These are phyloP conservation scores for Sandelia bainsii DNA, from an alignment of 2,797 vertebrate species.

Conservation along the genomic window DNA sequence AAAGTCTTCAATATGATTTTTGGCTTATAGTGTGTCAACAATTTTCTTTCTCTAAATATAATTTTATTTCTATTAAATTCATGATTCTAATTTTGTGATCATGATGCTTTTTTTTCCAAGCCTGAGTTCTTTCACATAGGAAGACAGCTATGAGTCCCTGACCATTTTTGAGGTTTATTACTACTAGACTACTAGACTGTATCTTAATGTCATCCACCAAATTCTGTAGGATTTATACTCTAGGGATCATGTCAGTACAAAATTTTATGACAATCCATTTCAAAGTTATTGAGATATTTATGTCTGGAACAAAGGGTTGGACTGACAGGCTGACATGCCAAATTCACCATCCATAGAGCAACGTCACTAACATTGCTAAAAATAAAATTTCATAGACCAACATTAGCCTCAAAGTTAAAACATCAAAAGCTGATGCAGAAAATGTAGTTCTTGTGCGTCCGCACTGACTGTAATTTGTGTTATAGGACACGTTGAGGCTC, in stretches of 20 bases:
- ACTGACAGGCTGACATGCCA: neutral
- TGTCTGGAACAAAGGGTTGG: neutral
- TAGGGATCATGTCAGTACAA: neutral
- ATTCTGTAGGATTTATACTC: neutral
- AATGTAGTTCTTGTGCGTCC: neutral
- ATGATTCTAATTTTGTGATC: no score
- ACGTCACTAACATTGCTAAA: neutral
- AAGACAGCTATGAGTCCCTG: no score
- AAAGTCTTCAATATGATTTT: neutral
- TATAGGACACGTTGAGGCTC: neutral
- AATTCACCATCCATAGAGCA: neutral
- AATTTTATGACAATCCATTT: neutral
- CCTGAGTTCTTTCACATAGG: no score
- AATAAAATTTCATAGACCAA: neutral
- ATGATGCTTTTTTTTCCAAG: no score
- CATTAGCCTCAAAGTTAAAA: neutral
- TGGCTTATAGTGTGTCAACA: no score
- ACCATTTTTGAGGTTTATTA: no score
- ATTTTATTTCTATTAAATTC: no score
- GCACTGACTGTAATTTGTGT: neutral
- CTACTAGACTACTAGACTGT: no score
- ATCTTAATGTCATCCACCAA: neutral
- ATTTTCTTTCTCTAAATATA: no score
- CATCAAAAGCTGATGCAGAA: neutral
- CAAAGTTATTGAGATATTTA: neutral